Conservation (phyloP, 2,888 invertebrate species). For the Hetaerina titia region DNA sequence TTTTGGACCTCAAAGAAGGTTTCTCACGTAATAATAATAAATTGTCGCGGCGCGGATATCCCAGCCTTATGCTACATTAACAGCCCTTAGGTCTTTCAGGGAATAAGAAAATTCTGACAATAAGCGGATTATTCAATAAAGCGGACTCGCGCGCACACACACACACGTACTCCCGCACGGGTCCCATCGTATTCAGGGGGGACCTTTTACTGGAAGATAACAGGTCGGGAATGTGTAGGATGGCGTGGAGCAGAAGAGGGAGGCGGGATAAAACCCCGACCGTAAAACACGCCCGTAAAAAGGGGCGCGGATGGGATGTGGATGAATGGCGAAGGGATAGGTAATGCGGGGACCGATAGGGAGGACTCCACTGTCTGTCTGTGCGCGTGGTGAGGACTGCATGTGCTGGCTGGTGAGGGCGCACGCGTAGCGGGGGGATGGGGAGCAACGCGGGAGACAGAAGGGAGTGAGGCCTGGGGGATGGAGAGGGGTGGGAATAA, state of each 20-base stretch:
- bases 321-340: not conserved
- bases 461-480: not conserved
- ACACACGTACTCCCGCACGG: not conserved
- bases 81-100: constrained; percentile 22
- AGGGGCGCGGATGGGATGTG: not conserved
- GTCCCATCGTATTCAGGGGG: not conserved
- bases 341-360: not conserved
- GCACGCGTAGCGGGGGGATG: not conserved
- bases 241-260: not conserved
- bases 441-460: not conserved
- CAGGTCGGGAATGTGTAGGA: constrained; percentile 27
- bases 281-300: constrained; percentile 33
- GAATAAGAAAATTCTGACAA: not conserved
- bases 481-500: constrained; percentile 1
- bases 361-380: not conserved
- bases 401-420: not conserved
- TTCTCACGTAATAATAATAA: constrained; percentile 20
- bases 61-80: constrained; percentile 33
- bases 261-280: not conserved
- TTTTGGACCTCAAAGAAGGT: not conserved
- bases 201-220: constrained; percentile 44
- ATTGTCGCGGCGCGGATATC: not conserved
- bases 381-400: not conserved
- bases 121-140: constrained; percentile 62
- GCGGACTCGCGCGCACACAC: constrained; percentile 18